Conservation (phyloP, 2,113 vertebrate species). For the Lagopus muta region DNA sequence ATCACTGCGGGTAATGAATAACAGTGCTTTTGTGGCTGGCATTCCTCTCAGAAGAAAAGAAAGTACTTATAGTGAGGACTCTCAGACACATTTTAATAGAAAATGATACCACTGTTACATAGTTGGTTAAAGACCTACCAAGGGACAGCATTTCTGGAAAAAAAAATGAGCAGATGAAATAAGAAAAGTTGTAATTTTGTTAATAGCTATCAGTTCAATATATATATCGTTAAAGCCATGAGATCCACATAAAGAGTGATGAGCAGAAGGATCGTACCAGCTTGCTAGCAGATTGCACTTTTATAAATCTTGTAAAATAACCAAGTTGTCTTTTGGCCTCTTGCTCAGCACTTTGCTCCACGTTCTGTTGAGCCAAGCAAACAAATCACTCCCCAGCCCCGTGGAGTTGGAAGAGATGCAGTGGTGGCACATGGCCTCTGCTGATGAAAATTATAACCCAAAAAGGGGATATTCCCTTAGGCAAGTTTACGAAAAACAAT, state of each 20-base stretch:
- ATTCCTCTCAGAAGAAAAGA: conserved; percentile 4
- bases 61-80: conserved; percentile 20
- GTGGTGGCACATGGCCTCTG: conserved; percentile 22
- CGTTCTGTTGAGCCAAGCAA: conserved; percentile 61
- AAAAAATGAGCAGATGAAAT: conserved; percentile 14
- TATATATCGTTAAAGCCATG: background rate
- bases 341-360: conserved; percentile 67
- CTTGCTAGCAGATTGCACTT: background rate
- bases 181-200: conserved; percentile 47
- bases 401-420: conserved; percentile 39
- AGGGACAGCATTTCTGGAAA: conserved; percentile 37
- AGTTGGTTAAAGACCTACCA: conserved; percentile 47
- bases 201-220: conserved; percentile 33
- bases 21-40: conserved; percentile 32
- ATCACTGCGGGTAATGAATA: conserved; percentile 52
- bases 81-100: conserved; percentile 61
- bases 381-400: conserved; percentile 59
- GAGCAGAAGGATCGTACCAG: background rate
- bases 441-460: conserved; percentile 51
- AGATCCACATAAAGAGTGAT: background rate
- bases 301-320: background rate
- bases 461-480: conserved; percentile 56
- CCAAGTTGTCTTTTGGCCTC: conserved; percentile 57
- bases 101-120: conserved; percentile 39
- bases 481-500: conserved; percentile 67